Percentiles rank a stretch among this genome's conserved stretches.
phyloP scores from a whole-genome alignment of 2,797 vertebrate species.

The Crypturellus tataupa region DNA sequence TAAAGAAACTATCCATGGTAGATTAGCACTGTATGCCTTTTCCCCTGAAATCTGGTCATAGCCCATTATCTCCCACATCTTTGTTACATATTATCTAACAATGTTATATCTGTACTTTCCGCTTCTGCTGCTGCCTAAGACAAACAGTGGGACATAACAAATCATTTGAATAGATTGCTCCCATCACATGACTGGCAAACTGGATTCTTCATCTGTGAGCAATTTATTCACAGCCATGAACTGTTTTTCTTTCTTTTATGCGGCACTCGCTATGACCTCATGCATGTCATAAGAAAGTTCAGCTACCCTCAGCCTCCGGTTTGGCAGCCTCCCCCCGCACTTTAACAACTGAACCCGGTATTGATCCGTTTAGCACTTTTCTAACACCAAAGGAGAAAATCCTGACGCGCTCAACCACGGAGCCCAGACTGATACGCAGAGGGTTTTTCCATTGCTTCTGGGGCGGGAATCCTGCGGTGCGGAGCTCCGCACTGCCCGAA shows the following conservation, averaged over 20 bases:
- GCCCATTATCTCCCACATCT: conserved; percentile 70
- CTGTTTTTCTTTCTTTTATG: conserved; percentile 75
- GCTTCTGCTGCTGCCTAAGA: conserved; percentile 69
- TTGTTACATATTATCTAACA: conserved; percentile 64
- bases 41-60: conserved; percentile 67
- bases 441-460: neutral
- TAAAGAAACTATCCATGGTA: conserved; percentile 71
- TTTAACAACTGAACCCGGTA: neutral
- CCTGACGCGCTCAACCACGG: neutral
- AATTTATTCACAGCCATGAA: conserved; percentile 75
- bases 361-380: conserved; percentile 40
- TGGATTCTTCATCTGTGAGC: conserved; percentile 75
- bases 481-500: fast-evolving
- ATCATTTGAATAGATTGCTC: conserved; percentile 72
- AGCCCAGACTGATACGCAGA: neutral
- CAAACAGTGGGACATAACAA: conserved; percentile 73
- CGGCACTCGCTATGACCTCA: conserved; percentile 66
- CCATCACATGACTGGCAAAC: conserved; percentile 71
- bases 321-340: neutral
- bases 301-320: neutral
- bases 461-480: neutral
- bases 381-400: conserved; percentile 26
- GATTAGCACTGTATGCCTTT: conserved; percentile 71
- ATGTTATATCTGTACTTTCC: conserved; percentile 62
- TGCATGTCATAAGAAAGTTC: conserved; percentile 68